Conservation (phyloP, 1,140 invertebrate species). For the Ylistrum balloti region DNA sequence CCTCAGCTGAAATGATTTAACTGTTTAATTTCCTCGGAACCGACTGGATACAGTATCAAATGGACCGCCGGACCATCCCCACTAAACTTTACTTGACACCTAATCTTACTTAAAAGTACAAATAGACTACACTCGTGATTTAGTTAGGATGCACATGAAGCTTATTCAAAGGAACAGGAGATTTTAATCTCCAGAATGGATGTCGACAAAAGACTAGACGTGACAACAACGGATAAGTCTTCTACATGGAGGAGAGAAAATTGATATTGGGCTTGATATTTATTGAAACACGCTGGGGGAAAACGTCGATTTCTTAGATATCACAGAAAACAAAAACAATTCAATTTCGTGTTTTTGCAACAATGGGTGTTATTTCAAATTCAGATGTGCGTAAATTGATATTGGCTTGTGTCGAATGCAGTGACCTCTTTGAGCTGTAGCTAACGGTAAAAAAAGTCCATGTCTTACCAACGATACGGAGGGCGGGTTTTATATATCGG, state of each 20-base stretch:
- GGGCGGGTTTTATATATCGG: too few relatives aligned
- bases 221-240: not conserved
- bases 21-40: too few relatives aligned
- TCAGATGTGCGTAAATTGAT: not conserved
- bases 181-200: slow-evolving; percentile 19
- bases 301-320: not conserved
- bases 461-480: too few relatives aligned
- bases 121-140: not conserved
- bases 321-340: not conserved
- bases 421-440: too few relatives aligned
- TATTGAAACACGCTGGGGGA: not conserved
- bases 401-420: not conserved
- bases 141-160: not conserved
- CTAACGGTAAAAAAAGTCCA: too few relatives aligned
- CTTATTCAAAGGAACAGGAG: not conserved
- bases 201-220: not conserved
- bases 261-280: not conserved
- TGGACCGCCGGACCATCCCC: too few relatives aligned
- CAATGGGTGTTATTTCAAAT: not conserved
- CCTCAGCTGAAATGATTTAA: too few relatives aligned
- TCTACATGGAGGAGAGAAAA: not conserved
- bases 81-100: not conserved
- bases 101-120: not conserved
- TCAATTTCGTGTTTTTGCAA: too few relatives aligned
- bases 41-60: too few relatives aligned